These are phyloP conservation scores for Enteromius thamalakanensis DNA, from an alignment of 2,797 vertebrate species.

Conservation along the genomic window DNA sequence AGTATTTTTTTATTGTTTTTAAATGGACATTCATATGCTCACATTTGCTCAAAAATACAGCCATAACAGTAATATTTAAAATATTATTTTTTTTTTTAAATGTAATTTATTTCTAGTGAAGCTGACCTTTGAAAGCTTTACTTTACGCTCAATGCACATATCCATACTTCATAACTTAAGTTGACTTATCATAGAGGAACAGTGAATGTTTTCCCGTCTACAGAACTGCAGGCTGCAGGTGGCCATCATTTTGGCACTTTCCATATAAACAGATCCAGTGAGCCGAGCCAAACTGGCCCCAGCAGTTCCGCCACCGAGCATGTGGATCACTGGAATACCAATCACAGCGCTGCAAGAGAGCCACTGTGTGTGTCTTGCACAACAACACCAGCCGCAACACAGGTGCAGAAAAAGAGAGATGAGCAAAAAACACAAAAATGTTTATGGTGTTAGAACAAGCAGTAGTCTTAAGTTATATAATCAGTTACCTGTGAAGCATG, in stretches of 20 bases:
- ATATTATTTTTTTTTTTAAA: neutral
- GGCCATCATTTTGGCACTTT: conserved; percentile 40
- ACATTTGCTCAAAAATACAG: neutral
- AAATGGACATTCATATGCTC: neutral
- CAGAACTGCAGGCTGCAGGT: conserved; percentile 30
- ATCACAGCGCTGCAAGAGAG: conserved; percentile 56
- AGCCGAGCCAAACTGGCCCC: conserved; percentile 33
- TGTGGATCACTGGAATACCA: conserved; percentile 63
- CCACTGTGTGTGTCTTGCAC: conserved; percentile 50
- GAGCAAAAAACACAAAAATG: neutral
- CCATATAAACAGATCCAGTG: conserved; percentile 34
- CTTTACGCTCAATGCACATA: neutral
- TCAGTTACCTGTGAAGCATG: neutral
- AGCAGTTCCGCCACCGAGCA: conserved; percentile 38
- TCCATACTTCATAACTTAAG: conserved; percentile 12
- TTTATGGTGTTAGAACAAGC: neutral
- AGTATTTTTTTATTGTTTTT: neutral
- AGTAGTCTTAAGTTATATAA: neutral
- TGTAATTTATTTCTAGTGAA: neutral
- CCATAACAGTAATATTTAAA: neutral
- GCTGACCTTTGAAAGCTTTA: neutral
- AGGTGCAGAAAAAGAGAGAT: conserved; percentile 56
- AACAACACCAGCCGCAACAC: conserved; percentile 50
- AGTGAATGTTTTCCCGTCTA: conserved; percentile 30
- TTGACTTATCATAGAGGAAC: conserved; percentile 6